phyloP scores from a whole-genome alignment of 1,140 invertebrate species.

The Drosophila novamexicana region DNA sequence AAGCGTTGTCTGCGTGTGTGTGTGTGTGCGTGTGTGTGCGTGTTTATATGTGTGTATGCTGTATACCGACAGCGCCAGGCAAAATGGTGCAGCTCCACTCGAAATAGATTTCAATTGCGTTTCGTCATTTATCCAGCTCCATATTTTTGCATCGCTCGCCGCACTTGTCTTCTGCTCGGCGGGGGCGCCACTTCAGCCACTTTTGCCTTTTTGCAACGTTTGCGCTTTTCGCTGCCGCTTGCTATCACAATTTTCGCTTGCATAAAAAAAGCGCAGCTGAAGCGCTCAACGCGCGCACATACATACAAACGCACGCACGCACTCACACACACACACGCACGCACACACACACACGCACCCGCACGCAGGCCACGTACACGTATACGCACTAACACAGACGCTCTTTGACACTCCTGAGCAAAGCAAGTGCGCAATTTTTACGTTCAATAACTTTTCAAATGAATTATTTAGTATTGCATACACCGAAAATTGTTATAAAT shows the following conservation, averaged over 20 bases:
- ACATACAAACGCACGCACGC: conserved; percentile 1
- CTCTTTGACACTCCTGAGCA: conserved; percentile 24
- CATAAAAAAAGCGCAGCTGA: conserved; percentile 41
- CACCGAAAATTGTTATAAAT: conserved; percentile 8
- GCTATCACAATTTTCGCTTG: conserved; percentile 38
- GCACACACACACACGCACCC: conserved; percentile 4
- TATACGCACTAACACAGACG: background rate
- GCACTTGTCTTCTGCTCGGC: conserved; percentile 19
- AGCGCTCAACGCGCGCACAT: conserved; percentile 11
- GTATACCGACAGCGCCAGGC: conserved; percentile 24
- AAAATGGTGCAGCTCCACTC: conserved; percentile 34
- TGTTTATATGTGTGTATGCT: conserved; percentile 31
- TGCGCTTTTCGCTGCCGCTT: conserved; percentile 31
- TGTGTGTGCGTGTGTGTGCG: conserved; percentile 15
- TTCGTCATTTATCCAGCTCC: conserved; percentile 41
- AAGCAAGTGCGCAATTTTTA: conserved; percentile 38
- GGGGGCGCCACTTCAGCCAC: conserved; percentile 1
- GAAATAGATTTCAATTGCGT: conserved; percentile 29
- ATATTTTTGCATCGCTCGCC: conserved; percentile 24
- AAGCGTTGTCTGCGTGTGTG: conserved; percentile 13
- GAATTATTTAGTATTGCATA: conserved; percentile 17
- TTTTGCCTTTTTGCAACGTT: conserved; percentile 2
- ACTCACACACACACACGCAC: conserved; percentile 1
- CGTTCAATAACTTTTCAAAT: conserved; percentile 16
- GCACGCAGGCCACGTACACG: conserved; percentile 7